phyloP scores from a whole-genome alignment of 2,113 vertebrate species.

The Python bivittatus region DNA sequence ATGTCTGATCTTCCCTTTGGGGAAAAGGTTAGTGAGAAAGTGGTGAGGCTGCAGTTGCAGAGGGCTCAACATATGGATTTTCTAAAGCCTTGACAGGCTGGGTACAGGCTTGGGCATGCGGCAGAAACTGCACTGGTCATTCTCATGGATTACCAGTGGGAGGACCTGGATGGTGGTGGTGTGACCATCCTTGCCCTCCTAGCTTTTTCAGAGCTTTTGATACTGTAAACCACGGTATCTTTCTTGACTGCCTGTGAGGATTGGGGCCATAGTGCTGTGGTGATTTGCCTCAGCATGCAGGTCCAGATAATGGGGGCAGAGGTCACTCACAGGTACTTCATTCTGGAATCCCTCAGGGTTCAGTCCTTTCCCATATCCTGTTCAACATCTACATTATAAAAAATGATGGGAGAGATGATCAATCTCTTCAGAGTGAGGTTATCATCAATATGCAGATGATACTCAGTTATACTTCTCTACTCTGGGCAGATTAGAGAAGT shows the following conservation, averaged over 20 bases:
- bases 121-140: background rate
- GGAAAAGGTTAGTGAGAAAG: background rate
- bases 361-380: background rate
- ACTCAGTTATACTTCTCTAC: background rate
- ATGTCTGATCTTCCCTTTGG: background rate
- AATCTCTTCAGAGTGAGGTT: background rate
- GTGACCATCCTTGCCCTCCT: background rate
- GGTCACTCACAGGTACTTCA: background rate
- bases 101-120: background rate
- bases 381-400: background rate
- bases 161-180: background rate
- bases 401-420: background rate
- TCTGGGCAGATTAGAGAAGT: background rate
- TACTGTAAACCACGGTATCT: background rate
- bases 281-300: background rate
- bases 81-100: no score
- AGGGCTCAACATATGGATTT: no score
- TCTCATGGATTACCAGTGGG: background rate
- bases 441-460: background rate
- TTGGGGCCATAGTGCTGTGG: background rate
- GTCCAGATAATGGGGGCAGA: background rate
- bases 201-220: background rate
- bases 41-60: background rate
- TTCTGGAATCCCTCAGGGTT: background rate
- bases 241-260: background rate